Base-by-base conservation (phyloP, 2,113 vertebrate species). In the Hippocampus comes region DNA sequence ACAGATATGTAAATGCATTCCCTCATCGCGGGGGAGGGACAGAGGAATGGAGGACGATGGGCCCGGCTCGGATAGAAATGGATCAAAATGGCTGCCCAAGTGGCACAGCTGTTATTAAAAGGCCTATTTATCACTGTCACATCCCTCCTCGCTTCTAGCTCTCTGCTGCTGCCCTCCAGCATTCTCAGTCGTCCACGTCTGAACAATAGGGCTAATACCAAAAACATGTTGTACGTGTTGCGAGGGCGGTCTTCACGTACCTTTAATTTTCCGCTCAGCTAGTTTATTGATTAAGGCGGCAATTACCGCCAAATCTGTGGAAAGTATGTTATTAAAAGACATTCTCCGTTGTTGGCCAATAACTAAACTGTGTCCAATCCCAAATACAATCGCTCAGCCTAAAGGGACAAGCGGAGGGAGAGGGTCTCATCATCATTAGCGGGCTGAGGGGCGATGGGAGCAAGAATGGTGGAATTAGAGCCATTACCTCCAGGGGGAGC, bases 81-180 rank as follows among this genome's bases (percentile, higher is more conserved):
- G 87, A 89, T 90, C 87, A 88, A 84, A 90, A 88, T 90, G 89
- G 88, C 88, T 90, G 78, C 89, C 89, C 90, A 88, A 86, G 90
- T 91, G 91, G 89, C 89, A 90, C 92, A 93, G 93, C 92, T 93
- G 93, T 92, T 92, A 93, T 93, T 93, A 94, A 93, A 92, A 91
- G 91, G 89, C 87, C 93, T 94, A 93, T 94, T 93, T 94, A 94
- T 94, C 93, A 93, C 92, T 92, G 93, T 93, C 92, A 92, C 75
- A 79, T 88, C 91, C 87, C 89, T 89, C 79, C 89, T 88, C 84
- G 86, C 90, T 91, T 79, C 80, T 60, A 88, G 88, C 85, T 82
- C 83, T 89, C 74, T 84, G 88, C 87, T 77, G 80, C 82, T 56
- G 80, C 89, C 91, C 90, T 88, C 75, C 80, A 84, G 91, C 90